Percentiles rank a stretch among this genome's conserved stretches.
These are phyloP conservation scores for Pseudobourletiella spinata DNA, from an alignment of 1,140 invertebrate genomes.

Conservation along the genomic window DNA sequence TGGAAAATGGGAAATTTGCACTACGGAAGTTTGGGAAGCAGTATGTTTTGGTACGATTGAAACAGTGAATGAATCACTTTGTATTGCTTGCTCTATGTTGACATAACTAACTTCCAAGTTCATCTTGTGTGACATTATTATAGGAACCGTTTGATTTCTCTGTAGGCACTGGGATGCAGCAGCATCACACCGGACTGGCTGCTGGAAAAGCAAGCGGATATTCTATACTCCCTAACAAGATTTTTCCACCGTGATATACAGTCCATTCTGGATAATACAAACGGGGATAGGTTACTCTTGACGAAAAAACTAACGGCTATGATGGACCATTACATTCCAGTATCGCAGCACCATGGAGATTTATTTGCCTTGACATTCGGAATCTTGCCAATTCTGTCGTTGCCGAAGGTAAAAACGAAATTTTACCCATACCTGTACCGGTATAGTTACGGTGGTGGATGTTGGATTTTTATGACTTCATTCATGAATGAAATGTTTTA, in stretches of 20 bases:
- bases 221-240: slow-evolving; percentile 58
- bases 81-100: too few relatives aligned
- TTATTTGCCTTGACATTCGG: slow-evolving; percentile 60
- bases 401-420: slow-evolving; percentile 58
- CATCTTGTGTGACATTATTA: too few relatives aligned
- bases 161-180: slow-evolving; percentile 70
- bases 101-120: too few relatives aligned
- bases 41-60: slow-evolving; percentile 58
- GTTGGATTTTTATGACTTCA: too few relatives aligned
- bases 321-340: slow-evolving; percentile 72
- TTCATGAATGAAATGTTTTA: slow-evolving; percentile 42
- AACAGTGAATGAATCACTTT: too few relatives aligned
- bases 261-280: slow-evolving; percentile 51
- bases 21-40: slow-evolving; percentile 61
- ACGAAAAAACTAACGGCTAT: slow-evolving; percentile 68
- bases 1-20: slow-evolving; percentile 76
- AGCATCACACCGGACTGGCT: slow-evolving; percentile 70
- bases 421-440: too few relatives aligned
- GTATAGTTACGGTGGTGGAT: too few relatives aligned
- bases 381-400: slow-evolving; percentile 60
- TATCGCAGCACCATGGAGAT: slow-evolving; percentile 47
- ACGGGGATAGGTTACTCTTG: slow-evolving; percentile 47
- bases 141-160: too few relatives aligned
- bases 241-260: slow-evolving; percentile 71
- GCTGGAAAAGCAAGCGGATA: slow-evolving; percentile 60